Conservation (phyloP, 37 sponge, comb jelly and placozoan species). For the Diacarnus erythraeanus region DNA sequence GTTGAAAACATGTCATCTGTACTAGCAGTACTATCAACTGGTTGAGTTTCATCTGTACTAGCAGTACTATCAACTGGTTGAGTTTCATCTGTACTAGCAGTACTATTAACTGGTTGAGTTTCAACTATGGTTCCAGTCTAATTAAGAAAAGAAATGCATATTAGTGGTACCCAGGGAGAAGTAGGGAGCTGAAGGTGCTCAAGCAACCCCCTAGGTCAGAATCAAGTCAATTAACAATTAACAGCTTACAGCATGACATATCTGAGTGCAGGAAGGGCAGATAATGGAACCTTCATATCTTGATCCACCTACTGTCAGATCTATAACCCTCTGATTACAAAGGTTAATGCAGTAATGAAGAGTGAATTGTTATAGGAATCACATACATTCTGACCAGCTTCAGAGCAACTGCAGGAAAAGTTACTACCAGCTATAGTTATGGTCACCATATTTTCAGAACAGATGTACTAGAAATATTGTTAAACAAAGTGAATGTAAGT, state of each 20-base stretch:
- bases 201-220: too few relatives aligned
- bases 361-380: neutral
- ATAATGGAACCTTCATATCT: constrained; percentile 49
- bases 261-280: constrained; percentile 57
- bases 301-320: constrained; percentile 16
- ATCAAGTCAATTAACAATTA: too few relatives aligned
- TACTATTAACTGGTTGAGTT: too few relatives aligned
- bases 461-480: constrained; percentile 20
- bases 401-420: constrained; percentile 34
- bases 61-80: too few relatives aligned
- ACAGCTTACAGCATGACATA: constrained; percentile 58
- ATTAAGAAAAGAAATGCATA: neutral
- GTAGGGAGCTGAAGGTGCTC: neutral
- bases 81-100: too few relatives aligned
- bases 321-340: constrained; percentile 11
- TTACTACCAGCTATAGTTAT: constrained; percentile 18
- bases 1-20: too few relatives aligned
- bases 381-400: constrained; percentile 37
- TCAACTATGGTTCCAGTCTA: too few relatives aligned
- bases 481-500: neutral
- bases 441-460: constrained; percentile 26
- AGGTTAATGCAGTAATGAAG: neutral
- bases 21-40: too few relatives aligned
- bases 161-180: neutral
- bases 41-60: too few relatives aligned